phyloP scores from a whole-genome alignment of 2,113 vertebrate species.

The Stigmatopora nigra region DNA sequence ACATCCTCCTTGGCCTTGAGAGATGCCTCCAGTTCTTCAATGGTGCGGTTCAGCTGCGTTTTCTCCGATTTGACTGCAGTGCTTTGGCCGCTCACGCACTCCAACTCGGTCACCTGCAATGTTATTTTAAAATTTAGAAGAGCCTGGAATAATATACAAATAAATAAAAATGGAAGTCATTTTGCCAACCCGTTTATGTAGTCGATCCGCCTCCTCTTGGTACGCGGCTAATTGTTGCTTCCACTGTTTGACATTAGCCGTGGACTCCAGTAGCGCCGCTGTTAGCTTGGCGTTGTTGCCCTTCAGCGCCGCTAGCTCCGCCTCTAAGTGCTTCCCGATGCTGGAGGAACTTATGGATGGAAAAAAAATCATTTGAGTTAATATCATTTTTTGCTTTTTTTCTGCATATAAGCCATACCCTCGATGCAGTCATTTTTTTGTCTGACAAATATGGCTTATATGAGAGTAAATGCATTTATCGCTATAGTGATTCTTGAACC shows the following conservation, averaged over 20 bases:
- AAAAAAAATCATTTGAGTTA: no score
- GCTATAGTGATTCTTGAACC: no score
- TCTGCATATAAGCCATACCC: no score
- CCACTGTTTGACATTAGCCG: constrained; percentile 98
- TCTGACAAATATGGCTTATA: no score
- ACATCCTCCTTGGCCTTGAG: constrained; percentile 93
- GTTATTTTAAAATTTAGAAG: constrained; percentile 1
- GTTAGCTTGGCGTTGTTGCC: constrained; percentile 97
- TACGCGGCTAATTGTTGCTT: constrained; percentile 94
- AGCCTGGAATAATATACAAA: no score
- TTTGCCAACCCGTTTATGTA: constrained; percentile 81
- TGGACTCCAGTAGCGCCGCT: constrained; percentile 93
- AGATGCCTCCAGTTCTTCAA: constrained; percentile 86
- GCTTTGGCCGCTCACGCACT: constrained; percentile 91
- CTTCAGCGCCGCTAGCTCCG: constrained; percentile 90
- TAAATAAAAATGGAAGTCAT: no score
- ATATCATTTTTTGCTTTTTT: no score
- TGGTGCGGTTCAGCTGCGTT: constrained; percentile 91
- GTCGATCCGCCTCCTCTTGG: constrained; percentile 93
- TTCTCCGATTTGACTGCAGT: constrained; percentile 88
- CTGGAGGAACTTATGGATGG: constrained; percentile 50
- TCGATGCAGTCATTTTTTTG: no score
- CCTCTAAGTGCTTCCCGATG: constrained; percentile 94
- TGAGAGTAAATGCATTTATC: no score
- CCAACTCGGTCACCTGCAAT: constrained; percentile 88